Conservation (phyloP, 2,113 vertebrate species). For the Scopus umbretta region DNA sequence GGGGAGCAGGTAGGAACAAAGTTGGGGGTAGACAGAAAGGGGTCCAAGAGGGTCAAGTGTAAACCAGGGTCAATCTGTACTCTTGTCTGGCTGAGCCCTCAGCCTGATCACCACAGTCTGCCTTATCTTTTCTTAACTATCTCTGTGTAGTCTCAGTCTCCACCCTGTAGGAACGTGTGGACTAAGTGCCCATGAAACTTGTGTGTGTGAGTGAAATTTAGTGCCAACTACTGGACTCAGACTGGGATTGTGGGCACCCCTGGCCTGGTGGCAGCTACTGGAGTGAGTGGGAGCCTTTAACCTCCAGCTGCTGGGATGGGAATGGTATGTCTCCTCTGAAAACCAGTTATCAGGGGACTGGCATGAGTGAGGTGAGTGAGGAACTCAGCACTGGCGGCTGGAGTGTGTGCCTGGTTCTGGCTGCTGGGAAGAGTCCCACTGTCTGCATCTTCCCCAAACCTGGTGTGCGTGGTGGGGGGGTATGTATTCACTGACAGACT, state of each 20-base stretch:
- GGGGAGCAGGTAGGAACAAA: neutral
- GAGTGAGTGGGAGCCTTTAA: neutral
- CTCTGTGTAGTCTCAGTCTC: neutral
- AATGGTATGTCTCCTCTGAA: neutral
- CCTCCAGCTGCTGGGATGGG: neutral
- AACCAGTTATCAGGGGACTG: neutral
- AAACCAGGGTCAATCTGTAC: neutral
- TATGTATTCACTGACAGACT: neutral
- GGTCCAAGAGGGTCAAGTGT: rapidly evolving
- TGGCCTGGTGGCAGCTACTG: neutral
- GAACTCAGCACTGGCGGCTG: neutral
- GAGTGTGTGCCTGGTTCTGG: neutral
- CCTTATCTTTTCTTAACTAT: neutral
- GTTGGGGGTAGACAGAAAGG: neutral
- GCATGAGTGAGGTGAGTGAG: neutral
- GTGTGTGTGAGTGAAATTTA: neutral
- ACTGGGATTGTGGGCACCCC: neutral
- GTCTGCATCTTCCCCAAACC: neutral
- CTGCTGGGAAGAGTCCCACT: neutral
- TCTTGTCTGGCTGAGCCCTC: neutral
- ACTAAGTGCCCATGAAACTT: neutral
- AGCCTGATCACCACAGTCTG: neutral
- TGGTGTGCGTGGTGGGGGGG: rapidly evolving
- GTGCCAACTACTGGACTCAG: neutral
- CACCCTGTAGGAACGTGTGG: neutral